Base-by-base conservation (phyloP, 2,797 vertebrate genomes). In the Steatocranus sp. region DNA sequence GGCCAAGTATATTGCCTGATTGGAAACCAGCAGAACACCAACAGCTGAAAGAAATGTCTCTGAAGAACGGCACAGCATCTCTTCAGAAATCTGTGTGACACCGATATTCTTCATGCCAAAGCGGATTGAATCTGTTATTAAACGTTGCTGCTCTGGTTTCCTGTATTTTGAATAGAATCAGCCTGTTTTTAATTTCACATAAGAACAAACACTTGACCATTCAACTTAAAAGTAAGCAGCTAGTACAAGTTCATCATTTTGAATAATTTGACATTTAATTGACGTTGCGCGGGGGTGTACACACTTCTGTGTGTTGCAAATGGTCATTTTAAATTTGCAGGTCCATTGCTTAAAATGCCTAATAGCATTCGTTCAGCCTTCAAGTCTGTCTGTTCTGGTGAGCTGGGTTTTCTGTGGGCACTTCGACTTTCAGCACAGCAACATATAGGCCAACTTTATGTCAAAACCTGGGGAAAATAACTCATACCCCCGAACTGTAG, bases 401-500 rank as follows among this genome's bases (percentile, higher is more conserved):
- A 81, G 78, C 15, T 34, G 53, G 63, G 63, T 50, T 92, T 87
- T 91, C 83, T 88, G 86, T 7, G 23, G 78, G 78, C 79, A 87
- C 86, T 84, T 76, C 36, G 88, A 87, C 89, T 90, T 92, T 92
- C 87, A 90, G 80, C 88, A 75, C 86, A 68, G 80, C 8, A 12
- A 30, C 75, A 53, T 12, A 11, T 3, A 54, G 80, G 95, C 95
- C 95, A 96, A 94, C 87, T 94, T 92, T 91, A 90, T 94, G 95
- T 96, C 95, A 94, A 75, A 92, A 92, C 75, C 80, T 84, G 84
- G 79, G 90, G 91, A 89, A 94, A 93, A 93, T 90, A 91, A 89
- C 81, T 91, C 86, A 85, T 89, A 90, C 83, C 83, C 93, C 86
- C 85, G 83, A 90, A 85, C 91, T 80, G 85, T 84, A 94, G 89